phyloP scores from a whole-genome alignment of 2,888 invertebrate genomes.

The Ormyrus nitidulus region DNA sequence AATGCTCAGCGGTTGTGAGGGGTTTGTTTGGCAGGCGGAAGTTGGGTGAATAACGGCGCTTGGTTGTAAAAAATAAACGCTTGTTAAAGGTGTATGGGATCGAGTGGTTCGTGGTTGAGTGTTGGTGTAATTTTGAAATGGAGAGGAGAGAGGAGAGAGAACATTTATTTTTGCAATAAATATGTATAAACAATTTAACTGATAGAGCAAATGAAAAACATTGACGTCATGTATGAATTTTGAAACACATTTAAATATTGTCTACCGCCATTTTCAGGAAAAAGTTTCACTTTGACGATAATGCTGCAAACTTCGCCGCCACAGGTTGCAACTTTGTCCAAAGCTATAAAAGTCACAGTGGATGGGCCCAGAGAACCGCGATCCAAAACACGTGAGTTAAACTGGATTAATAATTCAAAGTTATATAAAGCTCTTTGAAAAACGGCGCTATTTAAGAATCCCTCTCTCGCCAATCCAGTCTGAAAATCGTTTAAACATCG shows the following conservation, averaged over 20 bases:
- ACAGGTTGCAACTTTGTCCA: constrained; percentile 71
- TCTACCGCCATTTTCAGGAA: constrained; percentile 66
- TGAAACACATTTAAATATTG: background rate
- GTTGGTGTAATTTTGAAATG: too few species aligned
- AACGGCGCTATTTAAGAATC: constrained; percentile 1
- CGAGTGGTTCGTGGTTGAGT: too few species aligned
- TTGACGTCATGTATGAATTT: background rate
- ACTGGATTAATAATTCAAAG: too few species aligned
- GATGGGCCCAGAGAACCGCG: constrained; percentile 72
- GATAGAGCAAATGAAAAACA: background rate
- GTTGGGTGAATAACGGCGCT: too few species aligned
- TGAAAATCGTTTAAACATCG: constrained; percentile 39
- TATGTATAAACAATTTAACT: background rate
- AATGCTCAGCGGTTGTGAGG: too few species aligned
- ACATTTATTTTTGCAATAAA: background rate
- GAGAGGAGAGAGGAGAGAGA: too few species aligned
- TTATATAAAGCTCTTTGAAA: background rate
- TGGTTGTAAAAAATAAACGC: too few species aligned
- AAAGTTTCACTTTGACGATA: constrained; percentile 74
- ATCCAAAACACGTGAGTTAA: constrained; percentile 72
- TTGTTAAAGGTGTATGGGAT: too few species aligned
- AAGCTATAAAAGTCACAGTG: constrained; percentile 73
- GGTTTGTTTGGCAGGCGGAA: too few species aligned
- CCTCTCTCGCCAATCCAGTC: constrained; percentile 4
- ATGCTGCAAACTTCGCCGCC: constrained; percentile 74